A percentile compares a stretch with the other conserved stretches of the same genome.
Evolutionary conservation across 2,888 invertebrate genomes (phyloP).

Genomic region (Nomada ruficornis): DNA sequence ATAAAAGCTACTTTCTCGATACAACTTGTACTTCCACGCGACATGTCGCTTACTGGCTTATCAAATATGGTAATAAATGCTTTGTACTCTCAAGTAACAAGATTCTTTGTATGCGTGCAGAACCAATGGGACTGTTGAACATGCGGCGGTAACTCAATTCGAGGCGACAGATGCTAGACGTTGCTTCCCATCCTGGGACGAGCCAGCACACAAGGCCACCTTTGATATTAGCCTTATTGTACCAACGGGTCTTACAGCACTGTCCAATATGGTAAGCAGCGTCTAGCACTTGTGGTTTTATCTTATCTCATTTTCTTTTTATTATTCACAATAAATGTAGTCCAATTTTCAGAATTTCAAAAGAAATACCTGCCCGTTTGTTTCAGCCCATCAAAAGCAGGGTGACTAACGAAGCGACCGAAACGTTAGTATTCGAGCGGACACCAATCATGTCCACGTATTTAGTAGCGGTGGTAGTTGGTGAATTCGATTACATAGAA

Average conservation of each 20-base stretch:
- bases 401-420: constrained; percentile 54
- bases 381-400: constrained; percentile 82
- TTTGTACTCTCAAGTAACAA: constrained; percentile 10
- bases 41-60: constrained; percentile 83
- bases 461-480: constrained; percentile 96
- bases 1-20: constrained; percentile 85
- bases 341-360: background rate
- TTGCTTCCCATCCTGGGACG: constrained; percentile 99
- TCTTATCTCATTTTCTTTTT: constrained; percentile 32
- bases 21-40: constrained; percentile 82
- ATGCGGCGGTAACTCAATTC: constrained; percentile 96
- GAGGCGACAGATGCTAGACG: constrained; percentile 95
- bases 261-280: constrained; percentile 94
- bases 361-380: constrained; percentile 19
- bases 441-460: constrained; percentile 98
- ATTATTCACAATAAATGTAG: background rate
- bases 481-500: constrained; percentile 97
- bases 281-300: constrained; percentile 58
- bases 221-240: constrained; percentile 95
- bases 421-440: constrained; percentile 65
- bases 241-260: constrained; percentile 92
- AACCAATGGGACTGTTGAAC: constrained; percentile 90
- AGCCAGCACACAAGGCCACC: constrained; percentile 97
- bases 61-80: constrained; percentile 85
- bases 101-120: constrained; percentile 80